phyloP scores from a whole-genome alignment of 2,797 vertebrate species.

The Delichon dasypus region DNA sequence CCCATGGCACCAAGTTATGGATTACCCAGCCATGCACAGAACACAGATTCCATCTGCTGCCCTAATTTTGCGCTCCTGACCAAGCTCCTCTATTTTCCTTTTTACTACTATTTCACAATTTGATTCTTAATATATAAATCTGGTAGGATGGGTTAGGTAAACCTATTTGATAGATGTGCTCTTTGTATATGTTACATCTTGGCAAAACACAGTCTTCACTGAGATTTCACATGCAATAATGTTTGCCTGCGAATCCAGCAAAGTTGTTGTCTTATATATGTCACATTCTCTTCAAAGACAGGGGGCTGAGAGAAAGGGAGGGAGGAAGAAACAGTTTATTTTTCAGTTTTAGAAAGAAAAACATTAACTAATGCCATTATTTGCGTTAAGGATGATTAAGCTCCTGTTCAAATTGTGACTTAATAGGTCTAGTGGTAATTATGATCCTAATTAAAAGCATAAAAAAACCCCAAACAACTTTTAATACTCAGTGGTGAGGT shows the following conservation, averaged over 20 bases:
- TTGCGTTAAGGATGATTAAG: slow-evolving; percentile 12
- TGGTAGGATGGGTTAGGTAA: not conserved
- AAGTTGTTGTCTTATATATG: not conserved
- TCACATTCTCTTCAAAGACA: not conserved
- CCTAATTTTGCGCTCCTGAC: not conserved
- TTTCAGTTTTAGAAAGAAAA: slow-evolving; percentile 33
- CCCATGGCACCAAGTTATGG: not conserved
- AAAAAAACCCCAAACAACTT: not conserved
- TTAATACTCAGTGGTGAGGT: slow-evolving; percentile 27
- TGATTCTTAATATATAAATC: not conserved
- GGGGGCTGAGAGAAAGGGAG: not conserved
- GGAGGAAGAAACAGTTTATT: not conserved
- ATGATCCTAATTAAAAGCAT: slow-evolving; percentile 47
- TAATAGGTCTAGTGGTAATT: slow-evolving; percentile 41
- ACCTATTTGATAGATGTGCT: not conserved
- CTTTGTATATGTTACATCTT: not conserved
- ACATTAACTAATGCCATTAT: not conserved
- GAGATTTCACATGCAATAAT: fast-evolving
- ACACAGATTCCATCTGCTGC: not conserved
- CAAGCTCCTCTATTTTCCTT: not conserved
- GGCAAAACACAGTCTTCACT: not conserved
- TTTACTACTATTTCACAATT: not conserved
- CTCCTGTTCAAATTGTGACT: slow-evolving; percentile 5
- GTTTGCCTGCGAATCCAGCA: not conserved
- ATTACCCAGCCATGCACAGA: not conserved